Evolutionary conservation across 64 coral and sea anemone species (phyloP), one percentile per base, ranked within the genome.

Genomic region (Stichodactyla mertensii): DNA sequence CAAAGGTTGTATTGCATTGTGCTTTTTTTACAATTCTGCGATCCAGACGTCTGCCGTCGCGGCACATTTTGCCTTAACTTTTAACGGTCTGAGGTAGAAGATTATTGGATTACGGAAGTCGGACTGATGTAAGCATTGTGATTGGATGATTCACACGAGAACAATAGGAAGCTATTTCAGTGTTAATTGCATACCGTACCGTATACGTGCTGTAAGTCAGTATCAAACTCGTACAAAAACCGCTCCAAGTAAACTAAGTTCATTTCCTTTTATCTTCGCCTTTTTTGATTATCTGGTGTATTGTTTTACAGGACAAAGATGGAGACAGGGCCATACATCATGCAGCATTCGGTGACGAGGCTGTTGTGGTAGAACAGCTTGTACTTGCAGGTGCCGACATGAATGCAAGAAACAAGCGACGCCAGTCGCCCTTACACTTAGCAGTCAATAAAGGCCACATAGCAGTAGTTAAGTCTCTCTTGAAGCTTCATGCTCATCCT

Each of bases 401-500:
- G 64, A 99, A 99, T 51, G 97, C 97, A 2, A 79, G 97, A 61
- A 99, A 99, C 83, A 99, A 99, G 71, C 90, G 97, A 0, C 97
- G 97, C 0, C 97, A 99, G 84, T 95, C 93, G 51, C 97, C 97
- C 1, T 52, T 99, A 53, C 97, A 99, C 19, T 90, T 99, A 27
- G 97, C 93, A 14, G 97, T 99, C 12, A 99, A 95, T 88, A 99
- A 99, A 84, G 93, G 97, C 14, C 97, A 99, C 52, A 94, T 89
- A 26, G 81, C 87, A 19, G 97, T 95, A n/a, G 91, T 95, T 1
- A 99, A 95, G 51, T 87, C 86, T 27, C 77, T 99, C 58, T 57
- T 99, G 64, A 79, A 89, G 54, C 77, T 99, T 19, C 83, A 82
- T 4, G 92, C 92, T 78, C 97, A 99, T 80, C 89, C 97, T 9